Conservation (phyloP, 2,888 invertebrate genomes). For the Yponomeuta sedellus region DNA sequence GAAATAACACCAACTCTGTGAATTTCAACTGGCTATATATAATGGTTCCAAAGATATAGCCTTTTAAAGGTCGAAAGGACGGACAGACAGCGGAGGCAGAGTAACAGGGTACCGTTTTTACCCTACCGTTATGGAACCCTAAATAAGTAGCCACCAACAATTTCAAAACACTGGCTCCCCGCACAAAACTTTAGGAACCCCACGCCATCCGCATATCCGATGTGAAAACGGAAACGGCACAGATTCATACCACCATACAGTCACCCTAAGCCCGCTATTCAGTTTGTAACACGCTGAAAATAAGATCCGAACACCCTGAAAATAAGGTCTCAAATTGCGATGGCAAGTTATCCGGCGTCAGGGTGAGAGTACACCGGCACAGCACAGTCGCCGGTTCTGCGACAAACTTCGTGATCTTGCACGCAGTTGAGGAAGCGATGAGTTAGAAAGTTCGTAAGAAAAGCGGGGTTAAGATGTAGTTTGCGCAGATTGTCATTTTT, state of each 20-base stretch:
- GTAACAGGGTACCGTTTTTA: no score
- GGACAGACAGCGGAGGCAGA: no score
- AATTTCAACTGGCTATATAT: no score
- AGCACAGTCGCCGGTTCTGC: conserved; percentile 1
- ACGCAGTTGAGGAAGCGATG: conserved; percentile 2
- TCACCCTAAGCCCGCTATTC: background rate
- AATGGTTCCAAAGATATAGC: no score
- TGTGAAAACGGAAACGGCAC: conserved; percentile 7
- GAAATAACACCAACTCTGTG: no score
- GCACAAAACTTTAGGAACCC: conserved; percentile 6
- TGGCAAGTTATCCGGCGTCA: background rate
- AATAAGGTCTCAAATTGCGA: background rate
- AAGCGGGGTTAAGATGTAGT: background rate
- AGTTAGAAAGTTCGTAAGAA: conserved; percentile 2
- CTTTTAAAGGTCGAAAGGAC: no score
- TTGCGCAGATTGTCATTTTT: background rate
- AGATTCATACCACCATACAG: background rate
- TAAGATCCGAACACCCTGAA: background rate
- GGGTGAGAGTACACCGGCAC: background rate
- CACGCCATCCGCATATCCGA: conserved; percentile 13
- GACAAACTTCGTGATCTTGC: conserved; percentile 4
- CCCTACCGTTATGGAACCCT: no score
- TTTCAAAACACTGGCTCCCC: conserved; percentile 1
- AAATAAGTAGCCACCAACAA: background rate
- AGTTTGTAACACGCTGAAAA: background rate